phyloP scores from a whole-genome alignment of 1,140 invertebrate genomes.

The Zaprionus vittiger region DNA sequence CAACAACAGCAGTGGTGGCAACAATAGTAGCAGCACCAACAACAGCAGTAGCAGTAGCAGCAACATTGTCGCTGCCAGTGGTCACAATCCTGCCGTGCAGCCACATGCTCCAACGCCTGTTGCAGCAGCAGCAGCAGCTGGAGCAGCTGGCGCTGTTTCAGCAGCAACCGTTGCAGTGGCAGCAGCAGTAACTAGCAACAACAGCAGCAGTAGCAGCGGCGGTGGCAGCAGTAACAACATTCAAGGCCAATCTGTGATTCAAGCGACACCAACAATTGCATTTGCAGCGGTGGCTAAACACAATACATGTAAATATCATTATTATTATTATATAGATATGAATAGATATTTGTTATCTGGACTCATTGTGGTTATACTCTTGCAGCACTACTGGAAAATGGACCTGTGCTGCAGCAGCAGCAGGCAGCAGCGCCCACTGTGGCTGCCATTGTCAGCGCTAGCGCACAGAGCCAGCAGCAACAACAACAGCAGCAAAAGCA shows the following conservation, averaged over 20 bases:
- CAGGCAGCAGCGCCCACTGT: constrained; percentile 63
- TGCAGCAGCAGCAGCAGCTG: constrained; percentile 24
- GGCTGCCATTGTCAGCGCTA: constrained; percentile 70
- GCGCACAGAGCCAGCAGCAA: constrained; percentile 59
- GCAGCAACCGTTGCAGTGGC: constrained; percentile 33
- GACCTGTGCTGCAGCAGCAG: constrained; percentile 67
- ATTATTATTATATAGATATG: background rate
- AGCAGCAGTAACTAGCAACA: constrained; percentile 29
- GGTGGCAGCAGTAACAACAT: constrained; percentile 61
- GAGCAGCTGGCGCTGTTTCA: constrained; percentile 30
- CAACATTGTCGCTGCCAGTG: constrained; percentile 48
- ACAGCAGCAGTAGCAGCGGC: constrained; percentile 16
- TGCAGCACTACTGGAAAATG: constrained; percentile 81
- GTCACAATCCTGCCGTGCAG: constrained; percentile 74
- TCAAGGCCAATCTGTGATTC: constrained; percentile 84
- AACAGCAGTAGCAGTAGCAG: constrained; percentile 50
- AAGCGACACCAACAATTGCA: constrained; percentile 83
- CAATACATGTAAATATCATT: constrained; percentile 76
- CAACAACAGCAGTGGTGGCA: constrained; percentile 24
- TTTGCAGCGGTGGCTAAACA: constrained; percentile 84
- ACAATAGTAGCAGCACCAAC: constrained; percentile 43
- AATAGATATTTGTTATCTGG: background rate
- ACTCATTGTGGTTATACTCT: background rate
- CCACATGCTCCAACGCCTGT: constrained; percentile 74
- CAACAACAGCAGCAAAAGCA: constrained; percentile 60